A percentile compares a stretch with the other conserved stretches of the same genome.
These are phyloP conservation scores for Uloborus diversus DNA, from an alignment of 1,140 invertebrate genomes.

Conservation along the genomic window DNA sequence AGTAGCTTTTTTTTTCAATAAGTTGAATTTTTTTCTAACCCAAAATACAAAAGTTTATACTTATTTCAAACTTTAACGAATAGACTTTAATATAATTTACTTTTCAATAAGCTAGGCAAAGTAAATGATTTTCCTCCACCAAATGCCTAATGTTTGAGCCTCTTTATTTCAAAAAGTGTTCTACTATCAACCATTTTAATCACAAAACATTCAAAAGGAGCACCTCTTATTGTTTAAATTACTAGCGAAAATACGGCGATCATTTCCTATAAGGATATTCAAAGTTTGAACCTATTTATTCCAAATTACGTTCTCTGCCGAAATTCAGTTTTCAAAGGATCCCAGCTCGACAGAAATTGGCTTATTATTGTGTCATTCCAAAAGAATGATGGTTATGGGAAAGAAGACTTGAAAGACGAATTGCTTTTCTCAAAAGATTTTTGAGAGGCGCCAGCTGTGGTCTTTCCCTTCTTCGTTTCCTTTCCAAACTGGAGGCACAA, in stretches of 20 bases:
- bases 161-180: too few relatives aligned
- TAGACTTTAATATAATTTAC: too few relatives aligned
- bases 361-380: constrained; percentile 51
- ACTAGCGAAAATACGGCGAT: constrained; percentile 30
- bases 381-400: constrained; percentile 51
- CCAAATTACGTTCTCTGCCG: neutral
- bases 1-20: too few relatives aligned
- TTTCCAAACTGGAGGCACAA: constrained; percentile 16
- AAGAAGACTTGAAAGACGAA: constrained; percentile 13
- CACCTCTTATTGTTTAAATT: neutral
- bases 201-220: too few relatives aligned
- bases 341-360: constrained; percentile 34
- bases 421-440: constrained; percentile 35
- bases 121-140: too few relatives aligned
- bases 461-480: constrained; percentile 16
- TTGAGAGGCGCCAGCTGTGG: constrained; percentile 40
- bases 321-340: constrained; percentile 46
- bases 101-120: too few relatives aligned
- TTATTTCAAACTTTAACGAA: too few relatives aligned
- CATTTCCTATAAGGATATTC: neutral
- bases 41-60: too few relatives aligned
- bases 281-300: constrained; percentile 49
- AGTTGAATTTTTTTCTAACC: too few relatives aligned
- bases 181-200: too few relatives aligned
- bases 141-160: too few relatives aligned